Evolutionary conservation across 2,113 vertebrate species (phyloP).

Genomic region (Gavialis gangeticus): DNA sequence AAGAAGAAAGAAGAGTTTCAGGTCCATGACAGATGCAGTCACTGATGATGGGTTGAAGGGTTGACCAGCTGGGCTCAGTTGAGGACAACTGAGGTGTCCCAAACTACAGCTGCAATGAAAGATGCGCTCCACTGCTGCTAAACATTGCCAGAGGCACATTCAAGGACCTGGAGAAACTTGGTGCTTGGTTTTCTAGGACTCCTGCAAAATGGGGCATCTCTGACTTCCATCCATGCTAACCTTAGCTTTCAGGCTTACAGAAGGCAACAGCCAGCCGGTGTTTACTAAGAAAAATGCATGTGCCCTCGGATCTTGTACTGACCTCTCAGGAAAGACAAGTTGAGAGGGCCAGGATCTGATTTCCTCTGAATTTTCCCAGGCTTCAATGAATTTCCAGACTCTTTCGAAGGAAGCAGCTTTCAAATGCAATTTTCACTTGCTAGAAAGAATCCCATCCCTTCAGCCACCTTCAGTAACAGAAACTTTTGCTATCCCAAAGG

Average conservation of each 20-base stretch:
- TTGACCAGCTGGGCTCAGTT: neutral
- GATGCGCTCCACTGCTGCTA: neutral
- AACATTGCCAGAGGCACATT: accelerated
- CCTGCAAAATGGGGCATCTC: neutral
- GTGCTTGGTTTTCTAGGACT: neutral
- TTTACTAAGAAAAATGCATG: constrained; percentile 22
- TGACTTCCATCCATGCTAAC: neutral
- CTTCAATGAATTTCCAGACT: constrained; percentile 41
- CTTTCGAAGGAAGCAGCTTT: constrained; percentile 16
- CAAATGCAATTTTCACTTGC: neutral
- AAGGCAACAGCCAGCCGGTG: neutral
- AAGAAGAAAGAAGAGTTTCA: neutral
- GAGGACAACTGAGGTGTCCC: neutral
- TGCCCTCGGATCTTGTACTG: neutral
- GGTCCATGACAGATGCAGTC: neutral
- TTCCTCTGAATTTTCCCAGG: constrained; percentile 65
- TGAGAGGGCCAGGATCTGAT: neutral
- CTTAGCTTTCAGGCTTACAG: neutral
- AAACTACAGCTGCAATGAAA: accelerated
- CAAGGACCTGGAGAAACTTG: neutral
- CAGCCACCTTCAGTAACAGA: neutral
- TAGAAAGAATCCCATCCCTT: neutral
- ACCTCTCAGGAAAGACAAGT: constrained; percentile 31
- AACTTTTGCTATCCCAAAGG: neutral
- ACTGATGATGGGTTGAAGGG: neutral